Base-by-base conservation (phyloP, 2,888 invertebrate species). In the Merodon equestris region DNA sequence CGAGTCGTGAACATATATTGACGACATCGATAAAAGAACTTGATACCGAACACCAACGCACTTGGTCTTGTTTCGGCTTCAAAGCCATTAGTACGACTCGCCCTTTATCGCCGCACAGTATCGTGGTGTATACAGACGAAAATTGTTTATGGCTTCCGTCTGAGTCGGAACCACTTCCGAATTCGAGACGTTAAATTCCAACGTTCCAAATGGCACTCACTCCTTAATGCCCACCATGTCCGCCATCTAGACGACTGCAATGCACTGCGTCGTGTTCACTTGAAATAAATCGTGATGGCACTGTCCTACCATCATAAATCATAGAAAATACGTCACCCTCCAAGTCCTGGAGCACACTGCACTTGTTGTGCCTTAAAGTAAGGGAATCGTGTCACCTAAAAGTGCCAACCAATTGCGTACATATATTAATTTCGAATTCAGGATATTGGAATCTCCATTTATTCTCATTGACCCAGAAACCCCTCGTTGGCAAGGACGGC, bases 121-220 rank as follows among this genome's bases (percentile, higher is more conserved):
- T 27, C 7, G 27, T 27, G 27, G 27, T 27, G 27, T 27, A 27
- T 7, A 27, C 7, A 54, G 44, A 63, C 34, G 50, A 40, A 57
- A 58, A 57, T 67, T 51, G 57, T 67, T 67, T 58, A 67, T 44
- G 67, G 51, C 57, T 67, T 67, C 67, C 44, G 50, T 34, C 13
- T 57, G 27, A 63, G 50, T 63, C 51, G 42, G 61, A 50, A 51
- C 42, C 51, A 7, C 27, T 51, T 63, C 44, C 60, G 60, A 36
- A 60, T 4, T 27, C 27, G 27, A 27, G 7, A 2, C 7, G 2
- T 27, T 27, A n/a, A n/a, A n/a, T n/a, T n/a, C n/a, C n/a, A n/a
- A n/a, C n/a, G n/a, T n/a, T n/a, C n/a, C n/a, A n/a, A n/a, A n/a
- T n/a, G n/a, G n/a, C 7, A 27, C 27, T 27, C 27, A 27, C 27